These are phyloP conservation scores for Pipa parva DNA, from an alignment of 2,113 vertebrate species.

Conservation along the genomic window DNA sequence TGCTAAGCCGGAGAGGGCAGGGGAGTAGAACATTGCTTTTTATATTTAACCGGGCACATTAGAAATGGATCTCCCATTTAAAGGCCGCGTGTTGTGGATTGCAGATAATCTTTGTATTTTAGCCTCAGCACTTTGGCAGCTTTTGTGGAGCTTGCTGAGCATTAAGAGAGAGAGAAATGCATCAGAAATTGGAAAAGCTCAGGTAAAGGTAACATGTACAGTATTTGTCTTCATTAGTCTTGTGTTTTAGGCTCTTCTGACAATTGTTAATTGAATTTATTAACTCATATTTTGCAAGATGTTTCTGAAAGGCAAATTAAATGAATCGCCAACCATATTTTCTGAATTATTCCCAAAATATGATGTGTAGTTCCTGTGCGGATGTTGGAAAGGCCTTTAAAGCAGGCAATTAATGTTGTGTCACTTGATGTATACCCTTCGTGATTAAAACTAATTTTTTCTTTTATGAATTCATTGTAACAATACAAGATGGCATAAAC, in stretches of 20 bases:
- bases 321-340: too few species aligned
- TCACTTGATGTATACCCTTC: too few species aligned
- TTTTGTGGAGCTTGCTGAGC: conserved; percentile 70
- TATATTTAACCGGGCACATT: conserved; percentile 32
- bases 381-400: too few species aligned
- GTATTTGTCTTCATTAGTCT: not conserved
- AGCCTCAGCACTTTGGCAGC: conserved; percentile 75
- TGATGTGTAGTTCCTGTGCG: too few species aligned
- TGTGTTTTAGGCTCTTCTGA: not conserved
- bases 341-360: too few species aligned
- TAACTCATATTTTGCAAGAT: too few species aligned
- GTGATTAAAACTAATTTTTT: too few species aligned
- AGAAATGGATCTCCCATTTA: conserved; percentile 71
- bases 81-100: conserved; percentile 79
- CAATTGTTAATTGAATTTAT: not conserved
- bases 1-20: conserved; percentile 37
- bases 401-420: too few species aligned
- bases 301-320: too few species aligned
- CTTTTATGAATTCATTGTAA: too few species aligned
- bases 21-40: conserved; percentile 30
- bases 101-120: conserved; percentile 77
- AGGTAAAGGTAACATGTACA: conserved; percentile 69
- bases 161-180: conserved; percentile 61
- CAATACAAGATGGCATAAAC: too few species aligned
- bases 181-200: conserved; percentile 51